Evolutionary conservation across 2,888 invertebrate species (phyloP).

Genomic region (Leucophora obtusa): DNA sequence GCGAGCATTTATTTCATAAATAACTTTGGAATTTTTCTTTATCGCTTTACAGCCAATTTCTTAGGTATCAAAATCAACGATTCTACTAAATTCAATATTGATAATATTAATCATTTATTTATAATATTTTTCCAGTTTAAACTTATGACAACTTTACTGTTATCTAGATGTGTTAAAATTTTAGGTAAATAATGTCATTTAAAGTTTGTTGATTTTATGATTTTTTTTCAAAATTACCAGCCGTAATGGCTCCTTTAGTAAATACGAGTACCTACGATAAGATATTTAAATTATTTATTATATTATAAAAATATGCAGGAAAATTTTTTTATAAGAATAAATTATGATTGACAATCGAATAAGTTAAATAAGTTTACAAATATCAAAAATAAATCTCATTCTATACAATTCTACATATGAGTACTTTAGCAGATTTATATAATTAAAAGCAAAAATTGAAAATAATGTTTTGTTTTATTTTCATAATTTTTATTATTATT

Average conservation of each 20-base stretch:
- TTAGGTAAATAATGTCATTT: not conserved
- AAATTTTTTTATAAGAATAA: slow-evolving; percentile 7
- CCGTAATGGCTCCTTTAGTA: slow-evolving; percentile 8
- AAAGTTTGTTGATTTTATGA: not conserved
- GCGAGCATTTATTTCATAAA: too few relatives aligned
- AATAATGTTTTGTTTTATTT: slow-evolving; percentile 24
- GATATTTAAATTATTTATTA: slow-evolving; percentile 6
- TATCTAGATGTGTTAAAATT: not conserved
- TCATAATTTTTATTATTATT: slow-evolving; percentile 10
- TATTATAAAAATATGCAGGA: not conserved
- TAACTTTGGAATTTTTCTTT: too few relatives aligned
- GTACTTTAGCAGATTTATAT: not conserved
- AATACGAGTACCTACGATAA: slow-evolving; percentile 9
- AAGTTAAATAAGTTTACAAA: slow-evolving; percentile 5
- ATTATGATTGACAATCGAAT: slow-evolving; percentile 57
- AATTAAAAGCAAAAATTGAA: slow-evolving; percentile 2
- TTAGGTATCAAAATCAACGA: too few relatives aligned
- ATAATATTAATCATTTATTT: too few relatives aligned
- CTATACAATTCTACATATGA: not conserved
- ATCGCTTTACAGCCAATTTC: too few relatives aligned
- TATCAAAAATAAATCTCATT: not conserved
- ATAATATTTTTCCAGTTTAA: too few relatives aligned
- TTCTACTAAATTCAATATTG: too few relatives aligned
- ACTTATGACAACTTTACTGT: too few relatives aligned
- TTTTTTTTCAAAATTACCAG: slow-evolving; percentile 5